These are phyloP conservation scores for Chrysotoxum bicinctum DNA, from an alignment of 2,888 invertebrate species.

Conservation along the genomic window DNA sequence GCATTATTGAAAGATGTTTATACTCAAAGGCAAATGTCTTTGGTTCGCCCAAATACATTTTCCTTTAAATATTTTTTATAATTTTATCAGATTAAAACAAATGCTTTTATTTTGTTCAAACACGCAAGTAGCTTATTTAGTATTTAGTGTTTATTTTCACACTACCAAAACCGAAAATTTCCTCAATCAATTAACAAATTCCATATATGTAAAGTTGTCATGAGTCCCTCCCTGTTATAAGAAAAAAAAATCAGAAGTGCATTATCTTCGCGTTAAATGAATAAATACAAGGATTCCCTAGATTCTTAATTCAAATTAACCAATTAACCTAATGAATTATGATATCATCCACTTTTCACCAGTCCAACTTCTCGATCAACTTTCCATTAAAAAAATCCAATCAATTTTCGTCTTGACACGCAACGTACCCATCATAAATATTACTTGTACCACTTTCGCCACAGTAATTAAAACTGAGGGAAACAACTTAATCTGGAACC, in stretches of 20 bases:
- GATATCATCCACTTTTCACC: background rate
- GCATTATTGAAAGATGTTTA: too few species aligned
- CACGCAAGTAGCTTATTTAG: too few species aligned
- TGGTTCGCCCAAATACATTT: too few species aligned
- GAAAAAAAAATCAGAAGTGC: background rate
- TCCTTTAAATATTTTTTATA: too few species aligned
- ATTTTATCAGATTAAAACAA: too few species aligned
- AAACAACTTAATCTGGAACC: conserved; percentile 62
- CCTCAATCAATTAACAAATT: too few species aligned
- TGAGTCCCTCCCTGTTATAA: background rate
- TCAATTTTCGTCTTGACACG: conserved; percentile 50
- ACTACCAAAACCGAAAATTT: too few species aligned
- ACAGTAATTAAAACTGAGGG: conserved; percentile 57
- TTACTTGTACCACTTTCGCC: conserved; percentile 60
- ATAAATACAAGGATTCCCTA: background rate
- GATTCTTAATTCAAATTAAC: background rate
- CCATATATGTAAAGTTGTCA: too few species aligned
- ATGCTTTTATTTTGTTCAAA: too few species aligned
- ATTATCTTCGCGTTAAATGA: background rate
- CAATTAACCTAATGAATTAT: conserved; percentile 46
- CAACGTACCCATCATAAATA: conserved; percentile 51
- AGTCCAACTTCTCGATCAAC: conserved; percentile 7
- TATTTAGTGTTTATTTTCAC: too few species aligned
- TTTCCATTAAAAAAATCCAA: conserved; percentile 47
- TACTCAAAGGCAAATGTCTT: too few species aligned